Evolutionary conservation across 2,888 invertebrate species (phyloP).

Genomic region (Pheosia tremula): DNA sequence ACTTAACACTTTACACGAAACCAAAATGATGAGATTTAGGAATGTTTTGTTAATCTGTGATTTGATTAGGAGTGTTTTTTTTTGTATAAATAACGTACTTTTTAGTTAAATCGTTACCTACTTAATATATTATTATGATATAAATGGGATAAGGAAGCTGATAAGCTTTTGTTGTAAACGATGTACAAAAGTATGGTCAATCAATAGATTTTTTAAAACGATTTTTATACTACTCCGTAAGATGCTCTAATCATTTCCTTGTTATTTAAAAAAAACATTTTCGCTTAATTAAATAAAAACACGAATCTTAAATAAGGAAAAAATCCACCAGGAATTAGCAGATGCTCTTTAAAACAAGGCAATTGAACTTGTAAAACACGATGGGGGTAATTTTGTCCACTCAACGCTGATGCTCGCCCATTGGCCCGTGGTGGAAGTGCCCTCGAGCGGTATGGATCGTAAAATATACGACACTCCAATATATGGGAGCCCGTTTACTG

Average conservation of each 20-base stretch:
- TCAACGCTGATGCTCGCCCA: constrained; percentile 66
- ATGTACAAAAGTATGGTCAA: too few relatives aligned
- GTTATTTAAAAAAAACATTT: too few relatives aligned
- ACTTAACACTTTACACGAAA: constrained; percentile 35
- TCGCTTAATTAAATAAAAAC: too few relatives aligned
- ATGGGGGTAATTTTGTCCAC: constrained; percentile 74
- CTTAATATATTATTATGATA: too few relatives aligned
- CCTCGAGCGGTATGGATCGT: constrained; percentile 75
- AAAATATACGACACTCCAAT: constrained; percentile 81
- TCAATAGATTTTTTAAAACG: too few relatives aligned
- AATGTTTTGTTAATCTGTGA: background rate
- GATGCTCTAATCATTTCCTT: too few relatives aligned
- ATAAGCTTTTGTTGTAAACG: too few relatives aligned
- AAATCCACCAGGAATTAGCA: background rate
- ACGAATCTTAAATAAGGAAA: too few relatives aligned
- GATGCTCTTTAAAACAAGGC: constrained; percentile 37
- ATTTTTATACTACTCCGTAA: too few relatives aligned
- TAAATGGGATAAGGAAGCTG: too few relatives aligned
- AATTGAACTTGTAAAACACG: constrained; percentile 65
- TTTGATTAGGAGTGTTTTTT: background rate
- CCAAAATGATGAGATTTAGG: constrained; percentile 29
- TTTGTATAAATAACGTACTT: too few relatives aligned
- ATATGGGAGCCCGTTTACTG: constrained; percentile 75
- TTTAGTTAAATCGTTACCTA: too few relatives aligned
- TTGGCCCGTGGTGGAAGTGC: constrained; percentile 56